Percentiles rank a stretch among this genome's conserved stretches.
These are phyloP conservation scores for Arenicola marina DNA, from an alignment of 2,888 invertebrate species.

Conservation along the genomic window DNA sequence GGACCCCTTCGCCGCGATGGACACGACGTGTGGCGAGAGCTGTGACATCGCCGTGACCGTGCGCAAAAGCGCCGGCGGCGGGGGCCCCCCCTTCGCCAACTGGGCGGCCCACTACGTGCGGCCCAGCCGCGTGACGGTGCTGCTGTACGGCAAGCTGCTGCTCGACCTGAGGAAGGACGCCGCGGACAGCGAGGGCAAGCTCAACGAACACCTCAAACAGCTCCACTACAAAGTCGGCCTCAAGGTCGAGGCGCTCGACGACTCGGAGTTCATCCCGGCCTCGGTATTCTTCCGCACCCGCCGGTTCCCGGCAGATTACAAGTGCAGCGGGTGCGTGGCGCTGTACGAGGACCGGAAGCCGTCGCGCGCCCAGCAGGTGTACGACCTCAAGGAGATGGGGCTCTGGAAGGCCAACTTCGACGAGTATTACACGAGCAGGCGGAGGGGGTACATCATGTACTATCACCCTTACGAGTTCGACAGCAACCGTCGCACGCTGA, in stretches of 20 bases:
- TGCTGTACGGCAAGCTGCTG: not conserved
- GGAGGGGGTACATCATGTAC: not conserved
- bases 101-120: not conserved
- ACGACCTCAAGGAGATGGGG: not conserved
- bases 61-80: not conserved
- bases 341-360: not conserved
- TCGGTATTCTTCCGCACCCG: not conserved
- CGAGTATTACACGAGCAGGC: conserved; percentile 2
- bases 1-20: not conserved
- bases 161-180: not conserved
- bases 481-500: not conserved
- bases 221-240: not conserved
- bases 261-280: not conserved
- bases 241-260: not conserved
- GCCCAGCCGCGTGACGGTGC: not conserved
- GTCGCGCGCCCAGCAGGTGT: not conserved
- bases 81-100: not conserved
- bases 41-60: not conserved
- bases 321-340: not conserved
- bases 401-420: conserved; percentile 4
- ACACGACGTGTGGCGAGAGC: not conserved
- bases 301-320: not conserved
- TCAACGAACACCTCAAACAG: not conserved
- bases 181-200: not conserved
- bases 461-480: not conserved